Conservation (phyloP, 2,888 invertebrate species). For the Bhutanitis thaidina region DNA sequence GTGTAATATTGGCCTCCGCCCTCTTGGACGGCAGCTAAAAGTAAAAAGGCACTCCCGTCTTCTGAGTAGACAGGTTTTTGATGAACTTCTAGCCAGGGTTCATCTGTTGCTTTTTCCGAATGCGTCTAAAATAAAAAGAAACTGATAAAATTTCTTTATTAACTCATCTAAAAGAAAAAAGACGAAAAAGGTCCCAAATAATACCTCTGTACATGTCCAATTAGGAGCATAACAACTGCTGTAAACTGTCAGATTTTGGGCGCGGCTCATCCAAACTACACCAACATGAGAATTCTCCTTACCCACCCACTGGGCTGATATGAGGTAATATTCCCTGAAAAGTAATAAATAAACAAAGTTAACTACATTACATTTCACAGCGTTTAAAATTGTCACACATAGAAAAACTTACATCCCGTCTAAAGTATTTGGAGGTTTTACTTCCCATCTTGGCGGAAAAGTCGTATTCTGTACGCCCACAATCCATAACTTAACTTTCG, state of each 20-base stretch:
- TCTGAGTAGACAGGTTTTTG: slow-evolving; percentile 91
- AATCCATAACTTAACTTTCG: slow-evolving; percentile 90
- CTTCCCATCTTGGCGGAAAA: slow-evolving; percentile 82
- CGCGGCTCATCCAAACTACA: slow-evolving; percentile 95
- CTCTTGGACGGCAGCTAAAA: slow-evolving; percentile 90
- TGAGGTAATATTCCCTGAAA: slow-evolving; percentile 93
- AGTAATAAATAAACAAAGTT: slow-evolving; percentile 3
- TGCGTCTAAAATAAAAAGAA: slow-evolving; percentile 80
- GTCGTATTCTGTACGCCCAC: slow-evolving; percentile 86
- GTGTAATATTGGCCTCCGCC: slow-evolving; percentile 91
- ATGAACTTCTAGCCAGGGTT: slow-evolving; percentile 92
- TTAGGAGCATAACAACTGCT: slow-evolving; percentile 90
- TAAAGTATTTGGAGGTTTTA: slow-evolving; percentile 87
- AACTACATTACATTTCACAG: neutral
- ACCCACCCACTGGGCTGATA: slow-evolving; percentile 94
- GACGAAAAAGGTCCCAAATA: neutral
- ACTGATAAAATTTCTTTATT: neutral
- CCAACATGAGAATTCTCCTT: slow-evolving; percentile 88
- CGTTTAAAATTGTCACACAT: too few relatives aligned
- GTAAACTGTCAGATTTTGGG: slow-evolving; percentile 94
- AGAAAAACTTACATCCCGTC: slow-evolving; percentile 86
- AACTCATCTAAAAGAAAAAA: neutral
- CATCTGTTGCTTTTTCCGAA: slow-evolving; percentile 90
- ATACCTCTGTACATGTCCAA: slow-evolving; percentile 91
- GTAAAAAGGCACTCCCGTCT: slow-evolving; percentile 90